Evolutionary conservation across 2,113 vertebrate genomes (phyloP).

Genomic region (Boulengeromyrus knoepffleri): DNA sequence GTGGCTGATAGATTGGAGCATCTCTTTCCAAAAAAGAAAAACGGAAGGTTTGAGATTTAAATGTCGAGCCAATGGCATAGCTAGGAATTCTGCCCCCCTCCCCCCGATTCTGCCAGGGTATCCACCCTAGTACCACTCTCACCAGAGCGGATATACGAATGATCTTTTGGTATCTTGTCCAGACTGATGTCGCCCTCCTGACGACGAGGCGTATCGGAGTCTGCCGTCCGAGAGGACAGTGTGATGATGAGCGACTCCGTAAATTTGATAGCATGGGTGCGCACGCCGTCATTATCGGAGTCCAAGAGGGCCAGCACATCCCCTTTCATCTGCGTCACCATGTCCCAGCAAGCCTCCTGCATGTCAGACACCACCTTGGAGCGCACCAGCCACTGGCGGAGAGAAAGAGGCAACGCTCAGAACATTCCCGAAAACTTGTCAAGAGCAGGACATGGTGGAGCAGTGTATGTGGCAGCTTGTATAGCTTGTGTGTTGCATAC

Average conservation of each 20-base stretch:
- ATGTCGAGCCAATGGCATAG: not conserved
- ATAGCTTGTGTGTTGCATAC: not conserved
- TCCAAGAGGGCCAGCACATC: conserved; percentile 81
- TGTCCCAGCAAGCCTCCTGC: conserved; percentile 90
- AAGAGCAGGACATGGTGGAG: not conserved
- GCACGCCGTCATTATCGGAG: conserved; percentile 88
- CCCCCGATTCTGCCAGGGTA: not conserved
- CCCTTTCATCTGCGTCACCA: conserved; percentile 80
- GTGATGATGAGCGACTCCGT: conserved; percentile 85
- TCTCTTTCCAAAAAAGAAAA: not conserved
- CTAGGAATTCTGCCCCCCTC: not conserved
- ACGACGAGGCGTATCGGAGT: conserved; percentile 77
- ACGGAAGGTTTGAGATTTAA: not conserved
- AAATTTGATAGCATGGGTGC: conserved; percentile 92
- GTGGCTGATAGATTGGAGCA: not conserved
- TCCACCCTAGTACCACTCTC: conserved; percentile 24
- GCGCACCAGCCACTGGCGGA: conserved; percentile 80
- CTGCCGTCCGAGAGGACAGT: conserved; percentile 70
- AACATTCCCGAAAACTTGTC: not conserved
- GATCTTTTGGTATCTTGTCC: conserved; percentile 79
- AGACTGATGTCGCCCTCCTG: conserved; percentile 87
- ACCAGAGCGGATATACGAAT: conserved; percentile 83
- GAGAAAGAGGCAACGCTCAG: not conserved
- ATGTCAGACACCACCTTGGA: conserved; percentile 69
- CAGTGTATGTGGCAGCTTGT: not conserved